phyloP scores from a whole-genome alignment of 2,797 vertebrate species.

The Platalea minor region DNA sequence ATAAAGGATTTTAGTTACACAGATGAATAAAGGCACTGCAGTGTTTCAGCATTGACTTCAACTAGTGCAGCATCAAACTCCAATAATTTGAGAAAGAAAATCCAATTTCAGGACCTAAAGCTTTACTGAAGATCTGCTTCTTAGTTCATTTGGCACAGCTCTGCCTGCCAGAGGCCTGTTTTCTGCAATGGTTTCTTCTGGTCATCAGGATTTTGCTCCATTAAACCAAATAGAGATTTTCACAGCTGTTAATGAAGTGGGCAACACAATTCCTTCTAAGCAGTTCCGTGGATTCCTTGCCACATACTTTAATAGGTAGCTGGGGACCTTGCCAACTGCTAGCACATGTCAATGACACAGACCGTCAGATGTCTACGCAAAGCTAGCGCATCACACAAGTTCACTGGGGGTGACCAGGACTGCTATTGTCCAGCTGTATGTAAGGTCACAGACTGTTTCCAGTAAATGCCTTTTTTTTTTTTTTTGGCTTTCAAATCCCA shows the following conservation, averaged over 20 bases:
- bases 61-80: neutral
- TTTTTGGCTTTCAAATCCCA: neutral
- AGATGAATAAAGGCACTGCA: neutral
- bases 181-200: neutral
- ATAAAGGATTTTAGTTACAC: neutral
- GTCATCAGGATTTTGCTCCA: neutral
- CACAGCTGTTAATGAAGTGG: neutral
- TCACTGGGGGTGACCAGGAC: neutral
- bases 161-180: neutral
- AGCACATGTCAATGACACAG: neutral
- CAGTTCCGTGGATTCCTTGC: neutral
- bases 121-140: neutral
- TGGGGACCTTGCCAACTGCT: neutral
- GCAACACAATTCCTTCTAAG: neutral
- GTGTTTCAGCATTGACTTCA: neutral
- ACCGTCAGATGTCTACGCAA: neutral
- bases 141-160: neutral
- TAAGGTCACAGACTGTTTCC: neutral
- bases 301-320: neutral
- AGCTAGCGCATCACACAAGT: neutral
- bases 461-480: neutral
- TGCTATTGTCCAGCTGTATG: neutral
- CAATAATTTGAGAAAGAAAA: neutral
- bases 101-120: neutral
- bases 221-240: neutral